Evolutionary conservation across 2,113 vertebrate species (phyloP), one percentile per base, ranked within the genome.

Genomic region (Casuarius casuarius): DNA sequence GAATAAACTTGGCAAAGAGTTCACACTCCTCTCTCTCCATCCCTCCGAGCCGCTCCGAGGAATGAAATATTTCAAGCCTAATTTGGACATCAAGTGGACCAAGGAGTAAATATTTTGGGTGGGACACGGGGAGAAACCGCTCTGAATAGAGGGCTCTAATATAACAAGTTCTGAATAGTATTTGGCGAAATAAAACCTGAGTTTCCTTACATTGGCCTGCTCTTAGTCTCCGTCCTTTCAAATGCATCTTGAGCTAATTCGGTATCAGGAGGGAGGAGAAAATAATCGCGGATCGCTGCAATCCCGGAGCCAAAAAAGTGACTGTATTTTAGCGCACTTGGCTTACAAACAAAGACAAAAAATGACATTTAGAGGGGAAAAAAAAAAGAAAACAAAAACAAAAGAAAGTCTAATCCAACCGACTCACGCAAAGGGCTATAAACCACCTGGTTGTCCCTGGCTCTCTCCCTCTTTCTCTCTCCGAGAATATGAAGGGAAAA

Each of bases 401-500:
- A 7, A 62, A 54, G 5, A 26, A 42, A 75, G 3, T 38, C 26
- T 8, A 54, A 2, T 3, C 8, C 5, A 2, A 9, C 5, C 2
- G 33, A 18, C 25, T 73, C 18, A 58, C 33, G 6, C 62, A n/a
- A 42, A 73, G 42, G 26, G 18, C 20, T 6, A 2, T 1, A n/a
- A 59, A 72, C 33, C 66, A 92, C 75, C 65, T 67, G 83, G 66
- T 14, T 2, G 2, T 31, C 46, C 33, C 38, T 16, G 4, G 20
- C 72, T 38, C 73, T 16, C 63, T 49, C 59, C 68, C 63, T n/a
- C 33, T 35, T 63, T 12, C 49, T 72, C 66, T 78, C 51, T 23
- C 20, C 1, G 81, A 49, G 95, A 92, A 90, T 73, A 91, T 48
- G 48, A 63, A 90, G 92, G 86, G 9, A 67, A 95, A 95, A 80